Percentiles rank a stretch among this genome's conserved stretches.
These are phyloP conservation scores for Ariopsis seemanni DNA, from an alignment of 2,113 vertebrate genomes.

Conservation along the genomic window DNA sequence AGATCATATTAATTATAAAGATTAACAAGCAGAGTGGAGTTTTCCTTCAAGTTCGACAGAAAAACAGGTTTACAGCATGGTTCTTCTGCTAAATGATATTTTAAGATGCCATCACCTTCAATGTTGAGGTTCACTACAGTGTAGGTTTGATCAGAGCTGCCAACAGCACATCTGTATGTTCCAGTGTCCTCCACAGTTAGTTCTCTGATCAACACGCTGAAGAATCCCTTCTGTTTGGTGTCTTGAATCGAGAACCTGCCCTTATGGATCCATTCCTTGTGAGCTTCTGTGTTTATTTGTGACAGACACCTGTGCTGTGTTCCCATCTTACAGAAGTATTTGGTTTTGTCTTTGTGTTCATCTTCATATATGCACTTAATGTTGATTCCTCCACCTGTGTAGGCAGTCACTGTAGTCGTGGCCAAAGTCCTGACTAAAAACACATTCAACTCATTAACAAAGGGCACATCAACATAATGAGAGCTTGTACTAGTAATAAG, in stretches of 20 bases:
- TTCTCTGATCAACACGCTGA: neutral
- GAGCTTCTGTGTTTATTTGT: neutral
- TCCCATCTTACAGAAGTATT: constrained; percentile 26
- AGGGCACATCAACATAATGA: no score
- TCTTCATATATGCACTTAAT: constrained; percentile 51
- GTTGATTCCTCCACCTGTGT: constrained; percentile 28
- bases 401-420: neutral
- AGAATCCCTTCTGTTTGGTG: neutral
- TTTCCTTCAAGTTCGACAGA: neutral
- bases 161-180: neutral
- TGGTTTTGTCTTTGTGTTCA: neutral
- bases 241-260: constrained; percentile 6
- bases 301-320: neutral
- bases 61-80: neutral
- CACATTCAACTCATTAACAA: neutral
- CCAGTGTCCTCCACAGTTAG: constrained; percentile 17
- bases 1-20: neutral
- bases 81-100: neutral
- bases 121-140: neutral
- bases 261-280: neutral
- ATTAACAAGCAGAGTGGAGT: neutral
- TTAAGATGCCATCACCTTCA: neutral
- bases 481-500: no score
- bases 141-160: neutral
- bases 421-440: neutral